These are phyloP conservation scores for Crocallis elinguaria DNA, from an alignment of 2,888 invertebrate genomes.

Conservation along the genomic window DNA sequence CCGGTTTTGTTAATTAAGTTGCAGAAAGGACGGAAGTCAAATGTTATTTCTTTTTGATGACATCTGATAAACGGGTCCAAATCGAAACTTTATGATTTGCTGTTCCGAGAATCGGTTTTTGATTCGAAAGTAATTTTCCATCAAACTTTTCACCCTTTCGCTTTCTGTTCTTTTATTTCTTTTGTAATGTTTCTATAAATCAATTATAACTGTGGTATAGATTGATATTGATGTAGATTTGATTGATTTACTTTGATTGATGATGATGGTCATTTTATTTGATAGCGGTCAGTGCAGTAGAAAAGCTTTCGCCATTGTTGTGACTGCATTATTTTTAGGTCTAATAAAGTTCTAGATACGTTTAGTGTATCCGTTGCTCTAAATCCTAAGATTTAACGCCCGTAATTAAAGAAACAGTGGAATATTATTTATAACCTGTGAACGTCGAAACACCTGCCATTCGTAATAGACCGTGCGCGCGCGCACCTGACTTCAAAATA, in stretches of 20 bases:
- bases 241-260: conserved; percentile 27
- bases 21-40: conserved; percentile 62
- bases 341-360: not conserved
- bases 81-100: conserved; percentile 46
- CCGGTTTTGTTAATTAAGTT: conserved; percentile 75
- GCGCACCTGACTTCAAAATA: conserved; percentile 34
- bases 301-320: not conserved
- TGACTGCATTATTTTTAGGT: not conserved
- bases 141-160: conserved; percentile 42
- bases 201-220: conserved; percentile 29
- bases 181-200: conserved; percentile 36
- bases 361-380: too few relatives aligned
- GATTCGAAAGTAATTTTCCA: conserved; percentile 56
- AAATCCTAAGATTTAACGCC: conserved; percentile 15
- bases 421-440: conserved; percentile 24
- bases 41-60: conserved; percentile 80
- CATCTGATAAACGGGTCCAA: conserved; percentile 78
- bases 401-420: conserved; percentile 29
- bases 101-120: conserved; percentile 57
- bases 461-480: conserved; percentile 17
- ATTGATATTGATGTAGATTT: conserved; percentile 34
- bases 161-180: conserved; percentile 36
- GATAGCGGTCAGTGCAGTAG: conserved; percentile 3
- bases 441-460: conserved; percentile 35
- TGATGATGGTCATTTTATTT: conserved; percentile 7